Base-by-base conservation (phyloP, 2,797 vertebrate genomes). In the Loris lydekkerianus region DNA sequence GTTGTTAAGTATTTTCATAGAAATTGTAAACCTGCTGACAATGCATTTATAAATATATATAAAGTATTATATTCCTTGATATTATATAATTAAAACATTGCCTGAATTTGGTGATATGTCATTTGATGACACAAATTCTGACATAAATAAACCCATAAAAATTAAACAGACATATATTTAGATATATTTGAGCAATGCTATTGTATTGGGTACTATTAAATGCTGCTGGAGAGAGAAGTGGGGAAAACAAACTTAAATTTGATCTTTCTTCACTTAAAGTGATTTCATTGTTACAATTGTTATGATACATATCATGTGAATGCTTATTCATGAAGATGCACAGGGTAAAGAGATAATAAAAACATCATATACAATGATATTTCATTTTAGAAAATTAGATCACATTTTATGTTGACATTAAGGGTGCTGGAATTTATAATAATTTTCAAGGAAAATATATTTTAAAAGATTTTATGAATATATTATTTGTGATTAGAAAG, bases 321-420 rank as follows among this genome's bases (percentile, higher is more conserved):
- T 83, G 70, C 0, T 83, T 90, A 20, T 80, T 83, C n/a, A 84
- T n/a, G 72, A 92, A 83, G 29, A 53, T 78, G 37, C 94, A 27
- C 67, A 92, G 20, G 11, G 61, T 82, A 82, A 82, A 53, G 2
- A 70, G 15, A 31, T 43, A 82, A 80, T 6, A 37, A 61, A 96
- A 92, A 90, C 87, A 25, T 6, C 6, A 7, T 40, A 49, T 70
- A 60, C 61, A 60, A 56, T 82, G 2, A 31, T 81, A 31, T 78
- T 96, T 95, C 60, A 72, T 56, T 87, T 95, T 58, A 84, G 69
- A 82, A 92, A 95, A 85, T 92, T 88, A 78, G 18, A 31, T 78
- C 14, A 4, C 34, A 83, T 81, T 84, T 63, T 94, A 5, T 72
- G 40, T 9, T 82, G 21, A 95, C n/a, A 63, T 31, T 90, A 78